phyloP scores from a whole-genome alignment of 2,797 vertebrate species.

The Danio kyathit region DNA sequence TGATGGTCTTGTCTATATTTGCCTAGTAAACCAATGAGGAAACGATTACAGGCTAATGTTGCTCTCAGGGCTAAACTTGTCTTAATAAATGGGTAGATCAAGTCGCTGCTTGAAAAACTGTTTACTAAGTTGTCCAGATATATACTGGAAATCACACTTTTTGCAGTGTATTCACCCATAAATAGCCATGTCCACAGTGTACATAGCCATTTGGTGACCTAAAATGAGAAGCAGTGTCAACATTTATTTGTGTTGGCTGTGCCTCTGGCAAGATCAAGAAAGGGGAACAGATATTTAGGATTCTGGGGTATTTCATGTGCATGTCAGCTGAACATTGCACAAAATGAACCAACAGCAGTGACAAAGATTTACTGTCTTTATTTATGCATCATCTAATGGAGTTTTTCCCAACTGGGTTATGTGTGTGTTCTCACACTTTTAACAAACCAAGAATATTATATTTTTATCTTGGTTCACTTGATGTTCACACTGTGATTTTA shows the following conservation, averaged over 20 bases:
- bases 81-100: conserved; percentile 24
- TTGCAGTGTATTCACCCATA: conserved; percentile 13
- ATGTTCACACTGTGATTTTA: no score
- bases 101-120: neutral
- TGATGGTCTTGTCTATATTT: conserved; percentile 27
- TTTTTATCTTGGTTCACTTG: no score
- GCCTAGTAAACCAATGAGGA: conserved; percentile 44
- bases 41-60: conserved; percentile 47
- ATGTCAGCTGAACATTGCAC: neutral
- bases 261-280: conserved; percentile 35
- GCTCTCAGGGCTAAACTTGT: conserved; percentile 40
- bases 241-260: conserved; percentile 21
- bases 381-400: neutral
- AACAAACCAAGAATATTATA: no score
- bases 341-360: neutral
- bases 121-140: conserved; percentile 32
- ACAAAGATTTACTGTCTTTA: conserved; percentile 3
- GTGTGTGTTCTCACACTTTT: no score
- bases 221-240: conserved; percentile 33
- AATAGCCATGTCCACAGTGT: conserved; percentile 24
- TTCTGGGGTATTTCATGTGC: conserved; percentile 10
- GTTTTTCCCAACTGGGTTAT: neutral
- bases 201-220: conserved; percentile 27
- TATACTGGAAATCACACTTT: conserved; percentile 18
- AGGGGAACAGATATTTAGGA: conserved; percentile 36